Evolutionary conservation across 2,797 vertebrate species (phyloP), one percentile per base, ranked within the genome.

Genomic region (Erethizon dorsatum): DNA sequence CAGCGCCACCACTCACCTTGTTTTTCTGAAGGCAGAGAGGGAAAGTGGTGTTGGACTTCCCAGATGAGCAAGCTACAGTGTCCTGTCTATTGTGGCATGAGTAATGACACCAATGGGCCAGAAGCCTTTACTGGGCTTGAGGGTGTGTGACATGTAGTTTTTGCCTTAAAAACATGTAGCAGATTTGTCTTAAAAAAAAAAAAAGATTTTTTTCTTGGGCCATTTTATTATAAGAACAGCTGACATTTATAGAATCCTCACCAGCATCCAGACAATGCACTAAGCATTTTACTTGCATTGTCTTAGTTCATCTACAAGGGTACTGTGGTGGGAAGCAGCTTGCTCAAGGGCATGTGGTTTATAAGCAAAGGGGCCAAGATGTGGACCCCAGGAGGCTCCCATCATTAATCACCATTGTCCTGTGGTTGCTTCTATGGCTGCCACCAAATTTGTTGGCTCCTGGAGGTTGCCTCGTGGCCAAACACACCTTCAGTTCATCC

Each of bases 211-310:
- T 92, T 90, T 96, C 69, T 82, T 28, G 28, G 91, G 17, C 50
- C 59, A 41, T 50, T 89, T 89, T 26, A 50, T 88, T 92, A 57
- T 87, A 88, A 59, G 77, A 94, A 57, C 11, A 82, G 69, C 69
- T 95, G 84, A 69, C 61, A 57, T 93, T 87, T 94, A 65, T 75
- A 80, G 61, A 94, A 57, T 41, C 75, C n/a, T 88, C 47, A 10
- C 5, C 33, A n/a, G 67, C 59, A 79, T 45, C 57, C 47, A 56
- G 95, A 31, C 57, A 28, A 31, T 0, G 20, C 24, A 31, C n/a
- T 2, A 57, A 93, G 47, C 33, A 1, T 57, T 88, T 90, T 24
- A 61, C 84, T 33, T 77, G 59, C 0, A 2, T 61, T 5, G 0
- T 71, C 88, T 89, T 33, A 69, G 7, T 63, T 59, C 59, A 18